Evolutionary conservation across 2,113 vertebrate species (phyloP).

Genomic region (Aphelocoma coerulescens): DNA sequence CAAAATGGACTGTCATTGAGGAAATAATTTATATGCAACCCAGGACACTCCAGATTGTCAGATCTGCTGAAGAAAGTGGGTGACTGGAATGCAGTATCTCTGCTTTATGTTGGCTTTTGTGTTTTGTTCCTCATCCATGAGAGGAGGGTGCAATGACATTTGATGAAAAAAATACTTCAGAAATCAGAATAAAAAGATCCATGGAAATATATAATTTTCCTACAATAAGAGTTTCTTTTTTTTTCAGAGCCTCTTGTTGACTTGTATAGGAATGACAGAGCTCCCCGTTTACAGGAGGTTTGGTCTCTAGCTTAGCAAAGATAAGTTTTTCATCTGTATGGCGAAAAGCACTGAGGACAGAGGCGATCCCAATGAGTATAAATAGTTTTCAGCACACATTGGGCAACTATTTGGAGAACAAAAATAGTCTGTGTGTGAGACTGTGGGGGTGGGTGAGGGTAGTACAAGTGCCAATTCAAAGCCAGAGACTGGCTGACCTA

Average conservation of each 20-base stretch:
- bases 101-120: background rate
- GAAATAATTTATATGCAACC: background rate
- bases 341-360: constrained; percentile 56
- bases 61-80: background rate
- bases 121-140: background rate
- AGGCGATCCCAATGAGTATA: constrained; percentile 64
- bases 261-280: background rate
- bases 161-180: background rate
- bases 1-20: background rate
- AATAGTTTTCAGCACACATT: constrained; percentile 72
- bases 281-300: background rate
- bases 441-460: constrained; percentile 39
- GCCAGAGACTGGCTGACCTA: constrained; percentile 44
- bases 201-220: background rate
- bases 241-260: background rate
- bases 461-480: constrained; percentile 64
- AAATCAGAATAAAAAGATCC: background rate
- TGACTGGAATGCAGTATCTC: background rate
- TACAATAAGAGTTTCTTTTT: background rate
- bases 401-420: constrained; percentile 72
- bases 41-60: background rate
- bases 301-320: constrained; percentile 44
- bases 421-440: constrained; percentile 65
- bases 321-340: constrained; percentile 17
- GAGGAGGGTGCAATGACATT: background rate